These are phyloP conservation scores for Sphecodes monilicornis DNA, from an alignment of 2,888 invertebrate genomes.

Conservation along the genomic window DNA sequence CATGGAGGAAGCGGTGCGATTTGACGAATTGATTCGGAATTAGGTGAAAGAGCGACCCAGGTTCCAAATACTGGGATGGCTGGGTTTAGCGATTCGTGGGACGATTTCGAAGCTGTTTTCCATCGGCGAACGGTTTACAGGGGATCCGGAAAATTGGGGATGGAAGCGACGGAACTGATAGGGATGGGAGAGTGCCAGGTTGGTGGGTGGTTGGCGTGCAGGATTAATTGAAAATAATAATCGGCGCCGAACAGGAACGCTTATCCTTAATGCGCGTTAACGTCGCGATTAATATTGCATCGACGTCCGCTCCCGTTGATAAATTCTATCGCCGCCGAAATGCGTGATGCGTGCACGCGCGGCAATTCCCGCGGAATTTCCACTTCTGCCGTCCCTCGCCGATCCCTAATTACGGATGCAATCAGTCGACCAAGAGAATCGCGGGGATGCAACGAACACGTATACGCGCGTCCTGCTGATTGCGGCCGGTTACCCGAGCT, in stretches of 20 bases:
- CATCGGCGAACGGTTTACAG: not conserved
- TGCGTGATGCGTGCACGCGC: not conserved
- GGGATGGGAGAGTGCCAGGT: not conserved
- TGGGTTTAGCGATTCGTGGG: not conserved
- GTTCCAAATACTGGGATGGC: not conserved
- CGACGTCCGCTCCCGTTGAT: slow-evolving; percentile 32
- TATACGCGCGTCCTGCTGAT: slow-evolving; percentile 21
- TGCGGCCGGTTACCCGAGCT: slow-evolving; percentile 11
- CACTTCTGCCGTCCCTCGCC: slow-evolving; percentile 36
- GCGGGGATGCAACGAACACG: not conserved
- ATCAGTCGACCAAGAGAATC: slow-evolving; percentile 40
- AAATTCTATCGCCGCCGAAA: slow-evolving; percentile 38
- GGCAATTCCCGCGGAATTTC: slow-evolving; percentile 54
- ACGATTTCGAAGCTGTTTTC: slow-evolving; percentile 1
- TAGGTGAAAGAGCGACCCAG: not conserved
- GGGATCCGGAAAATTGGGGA: not conserved
- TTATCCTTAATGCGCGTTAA: slow-evolving; percentile 34
- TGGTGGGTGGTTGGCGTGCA: not conserved
- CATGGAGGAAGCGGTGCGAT: not conserved
- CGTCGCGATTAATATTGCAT: slow-evolving; percentile 39
- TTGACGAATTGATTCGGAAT: not conserved
- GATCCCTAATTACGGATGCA: slow-evolving; percentile 63
- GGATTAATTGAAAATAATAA: slow-evolving; percentile 25
- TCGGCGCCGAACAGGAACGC: not conserved
- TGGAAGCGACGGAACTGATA: not conserved